phyloP scores from a whole-genome alignment of 35 echinoderm and acorn worm species.

The Ophioderma brevispina region DNA sequence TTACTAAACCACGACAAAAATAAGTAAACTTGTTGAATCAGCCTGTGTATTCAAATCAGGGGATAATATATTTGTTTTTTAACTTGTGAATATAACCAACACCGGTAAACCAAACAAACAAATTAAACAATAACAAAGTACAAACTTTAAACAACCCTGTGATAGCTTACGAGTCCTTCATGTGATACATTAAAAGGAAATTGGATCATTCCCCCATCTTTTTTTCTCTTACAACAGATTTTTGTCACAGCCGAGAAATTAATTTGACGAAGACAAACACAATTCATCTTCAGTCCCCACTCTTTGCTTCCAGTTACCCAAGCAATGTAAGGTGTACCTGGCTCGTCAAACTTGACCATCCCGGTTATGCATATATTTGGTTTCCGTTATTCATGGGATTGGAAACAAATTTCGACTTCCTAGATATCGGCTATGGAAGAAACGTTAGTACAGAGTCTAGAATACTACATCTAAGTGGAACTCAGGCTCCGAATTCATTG shows the following conservation, averaged over 20 bases:
- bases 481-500: neutral
- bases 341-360: neutral
- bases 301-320: neutral
- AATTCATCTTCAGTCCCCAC: neutral
- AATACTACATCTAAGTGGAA: neutral
- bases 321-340: neutral
- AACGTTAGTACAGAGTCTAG: neutral
- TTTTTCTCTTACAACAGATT: neutral
- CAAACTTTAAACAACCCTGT: too few relatives aligned
- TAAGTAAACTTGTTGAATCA: too few relatives aligned
- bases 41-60: too few relatives aligned
- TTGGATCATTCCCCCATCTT: too few relatives aligned
- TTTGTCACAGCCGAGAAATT: neutral
- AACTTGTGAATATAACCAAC: too few relatives aligned
- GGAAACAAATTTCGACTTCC: neutral
- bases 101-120: too few relatives aligned
- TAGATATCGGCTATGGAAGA: neutral
- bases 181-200: too few relatives aligned
- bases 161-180: too few relatives aligned
- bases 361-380: neutral
- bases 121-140: too few relatives aligned
- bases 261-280: neutral
- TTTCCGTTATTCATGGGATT: neutral
- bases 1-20: too few relatives aligned
- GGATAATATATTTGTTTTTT: too few relatives aligned